Evolutionary conservation across 2,113 vertebrate genomes (phyloP).

Genomic region (Nibea coibor): DNA sequence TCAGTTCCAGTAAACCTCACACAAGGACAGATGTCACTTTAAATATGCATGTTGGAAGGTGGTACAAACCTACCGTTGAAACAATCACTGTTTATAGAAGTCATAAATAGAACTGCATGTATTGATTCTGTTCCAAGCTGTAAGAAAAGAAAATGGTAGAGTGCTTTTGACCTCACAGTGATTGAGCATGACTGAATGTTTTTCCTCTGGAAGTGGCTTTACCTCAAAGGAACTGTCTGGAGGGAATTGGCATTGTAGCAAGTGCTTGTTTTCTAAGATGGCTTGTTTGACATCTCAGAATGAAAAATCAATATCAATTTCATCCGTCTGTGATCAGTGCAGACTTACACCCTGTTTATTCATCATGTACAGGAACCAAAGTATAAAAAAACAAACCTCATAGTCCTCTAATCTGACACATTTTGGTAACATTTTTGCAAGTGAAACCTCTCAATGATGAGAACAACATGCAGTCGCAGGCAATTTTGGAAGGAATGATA

Average conservation of each 20-base stretch:
- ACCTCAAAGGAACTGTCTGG: background rate
- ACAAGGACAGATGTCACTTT: constrained; percentile 24
- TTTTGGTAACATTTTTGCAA: too few species aligned
- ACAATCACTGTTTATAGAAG: background rate
- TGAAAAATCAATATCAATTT: background rate
- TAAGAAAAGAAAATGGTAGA: background rate
- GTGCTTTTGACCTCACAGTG: too few species aligned
- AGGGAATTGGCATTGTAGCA: background rate
- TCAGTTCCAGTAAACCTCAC: constrained; percentile 25
- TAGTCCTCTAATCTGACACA: too few species aligned
- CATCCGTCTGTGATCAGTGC: too few species aligned
- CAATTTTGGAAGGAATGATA: too few species aligned
- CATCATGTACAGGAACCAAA: too few species aligned
- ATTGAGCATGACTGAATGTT: background rate
- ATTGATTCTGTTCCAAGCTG: background rate
- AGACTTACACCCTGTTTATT: too few species aligned
- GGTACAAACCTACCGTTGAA: background rate
- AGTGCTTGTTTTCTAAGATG: background rate
- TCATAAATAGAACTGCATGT: background rate
- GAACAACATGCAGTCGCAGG: too few species aligned
- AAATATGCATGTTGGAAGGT: background rate
- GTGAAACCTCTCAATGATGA: too few species aligned
- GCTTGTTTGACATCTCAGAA: background rate
- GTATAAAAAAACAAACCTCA: too few species aligned
- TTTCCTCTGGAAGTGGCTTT: background rate